A percentile compares a stretch with the other conserved stretches of the same genome.
Evolutionary conservation across 2,113 vertebrate species (phyloP).

Genomic region (Prunella fulvescens): DNA sequence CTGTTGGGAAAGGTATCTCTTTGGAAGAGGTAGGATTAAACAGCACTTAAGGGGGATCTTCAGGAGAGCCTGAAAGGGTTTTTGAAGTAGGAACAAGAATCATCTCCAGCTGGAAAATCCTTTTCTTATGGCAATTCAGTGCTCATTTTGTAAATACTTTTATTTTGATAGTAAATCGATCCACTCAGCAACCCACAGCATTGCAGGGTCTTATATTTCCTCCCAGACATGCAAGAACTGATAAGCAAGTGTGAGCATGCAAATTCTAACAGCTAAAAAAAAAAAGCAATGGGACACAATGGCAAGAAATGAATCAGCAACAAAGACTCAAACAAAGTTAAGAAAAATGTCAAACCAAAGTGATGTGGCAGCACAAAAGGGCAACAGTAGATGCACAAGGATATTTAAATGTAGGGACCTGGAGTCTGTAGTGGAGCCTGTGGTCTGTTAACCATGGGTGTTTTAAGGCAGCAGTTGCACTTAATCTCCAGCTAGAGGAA

Average conservation of each 20-base stretch:
- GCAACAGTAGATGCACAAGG: background rate
- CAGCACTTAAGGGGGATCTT: background rate
- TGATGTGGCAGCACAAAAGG: background rate
- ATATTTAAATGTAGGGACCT: constrained; percentile 71
- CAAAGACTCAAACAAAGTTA: background rate
- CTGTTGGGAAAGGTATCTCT: background rate
- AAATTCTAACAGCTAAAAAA: background rate
- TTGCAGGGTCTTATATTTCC: background rate
- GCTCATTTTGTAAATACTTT: background rate
- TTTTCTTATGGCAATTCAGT: background rate
- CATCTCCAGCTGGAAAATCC: background rate
- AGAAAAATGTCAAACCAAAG: background rate
- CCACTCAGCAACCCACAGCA: background rate
- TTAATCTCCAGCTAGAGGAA: constrained; percentile 90
- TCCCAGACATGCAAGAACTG: background rate
- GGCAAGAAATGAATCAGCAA: background rate
- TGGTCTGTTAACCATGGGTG: constrained; percentile 91
- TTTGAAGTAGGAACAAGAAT: background rate
- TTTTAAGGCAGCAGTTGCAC: constrained; percentile 88
- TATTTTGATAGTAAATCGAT: background rate
- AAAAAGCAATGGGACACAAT: background rate
- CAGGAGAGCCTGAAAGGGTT: background rate
- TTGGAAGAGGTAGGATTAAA: background rate
- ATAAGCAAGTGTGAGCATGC: background rate
- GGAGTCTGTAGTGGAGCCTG: constrained; percentile 82